A percentile compares a stretch with the other conserved stretches of the same genome.
Conservation (phyloP, 2,113 vertebrate species). For the Amphiprion ocellaris region DNA sequence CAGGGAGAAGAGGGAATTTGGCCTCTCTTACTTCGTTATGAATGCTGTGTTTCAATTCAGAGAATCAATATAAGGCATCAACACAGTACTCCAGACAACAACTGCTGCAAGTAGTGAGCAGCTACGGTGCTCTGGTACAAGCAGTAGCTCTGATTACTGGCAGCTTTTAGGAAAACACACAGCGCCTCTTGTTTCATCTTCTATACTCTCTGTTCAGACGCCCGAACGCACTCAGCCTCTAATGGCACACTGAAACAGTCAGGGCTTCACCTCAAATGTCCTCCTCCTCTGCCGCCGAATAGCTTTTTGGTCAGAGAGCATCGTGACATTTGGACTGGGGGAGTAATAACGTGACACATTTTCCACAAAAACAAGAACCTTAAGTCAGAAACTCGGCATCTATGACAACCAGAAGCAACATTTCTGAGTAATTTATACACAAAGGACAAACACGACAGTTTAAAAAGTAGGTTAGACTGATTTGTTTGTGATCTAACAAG, state of each 20-base stretch:
- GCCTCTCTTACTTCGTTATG: conserved; percentile 1
- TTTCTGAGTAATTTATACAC: conserved; percentile 20
- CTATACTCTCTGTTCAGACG: conserved; percentile 22
- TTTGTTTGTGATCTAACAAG: background rate
- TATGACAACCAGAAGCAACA: background rate
- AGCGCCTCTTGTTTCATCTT: conserved; percentile 7
- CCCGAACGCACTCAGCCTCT: conserved; percentile 27
- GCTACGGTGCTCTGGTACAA: conserved; percentile 7
- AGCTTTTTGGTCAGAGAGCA: conserved; percentile 18
- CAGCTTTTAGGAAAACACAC: conserved; percentile 26
- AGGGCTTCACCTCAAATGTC: conserved; percentile 30
- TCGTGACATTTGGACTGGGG: conserved; percentile 27
- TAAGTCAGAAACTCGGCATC: background rate
- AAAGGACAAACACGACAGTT: conserved; percentile 8
- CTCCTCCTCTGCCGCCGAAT: conserved; percentile 34
- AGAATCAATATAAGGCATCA: conserved; percentile 34
- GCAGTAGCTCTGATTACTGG: conserved; percentile 25
- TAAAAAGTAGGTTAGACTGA: background rate
- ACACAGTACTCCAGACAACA: conserved; percentile 22
- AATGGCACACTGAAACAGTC: conserved; percentile 19
- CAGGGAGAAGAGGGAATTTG: background rate
- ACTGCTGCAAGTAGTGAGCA: conserved; percentile 22
- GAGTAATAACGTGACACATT: conserved; percentile 9
- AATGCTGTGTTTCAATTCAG: conserved; percentile 14
- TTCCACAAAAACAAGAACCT: conserved; percentile 12